These are phyloP conservation scores for Zaprionus camerounensis DNA, from an alignment of 1,140 invertebrate species.

Conservation along the genomic window DNA sequence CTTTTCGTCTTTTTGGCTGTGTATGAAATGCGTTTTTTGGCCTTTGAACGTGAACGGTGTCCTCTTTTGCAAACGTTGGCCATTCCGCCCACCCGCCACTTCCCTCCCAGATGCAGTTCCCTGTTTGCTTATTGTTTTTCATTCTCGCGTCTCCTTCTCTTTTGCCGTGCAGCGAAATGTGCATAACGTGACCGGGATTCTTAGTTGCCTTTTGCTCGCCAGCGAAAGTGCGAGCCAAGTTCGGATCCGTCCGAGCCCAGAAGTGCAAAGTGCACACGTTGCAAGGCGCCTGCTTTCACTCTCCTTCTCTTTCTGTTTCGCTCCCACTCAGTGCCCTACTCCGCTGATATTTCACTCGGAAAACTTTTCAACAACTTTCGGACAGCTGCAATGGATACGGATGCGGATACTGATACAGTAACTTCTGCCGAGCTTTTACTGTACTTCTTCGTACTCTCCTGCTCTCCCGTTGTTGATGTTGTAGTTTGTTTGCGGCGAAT, in stretches of 20 bases:
- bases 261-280: slow-evolving; percentile 46
- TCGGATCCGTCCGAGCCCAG: slow-evolving; percentile 21
- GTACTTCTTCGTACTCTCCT: slow-evolving; percentile 1
- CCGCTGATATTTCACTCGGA: slow-evolving; percentile 72
- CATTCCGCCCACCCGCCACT: slow-evolving; percentile 1
- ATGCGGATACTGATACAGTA: slow-evolving; percentile 32
- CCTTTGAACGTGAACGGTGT: slow-evolving; percentile 74
- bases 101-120: background rate
- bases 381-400: slow-evolving; percentile 72
- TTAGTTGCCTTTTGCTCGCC: slow-evolving; percentile 70
- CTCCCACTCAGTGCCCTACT: background rate
- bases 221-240: slow-evolving; percentile 43
- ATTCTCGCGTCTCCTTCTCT: slow-evolving; percentile 20
- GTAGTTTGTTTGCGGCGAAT: slow-evolving; percentile 73
- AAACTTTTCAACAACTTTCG: slow-evolving; percentile 80
- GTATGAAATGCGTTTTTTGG: slow-evolving; percentile 80
- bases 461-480: slow-evolving; percentile 1
- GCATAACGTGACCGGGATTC: slow-evolving; percentile 80
- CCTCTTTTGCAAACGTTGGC: slow-evolving; percentile 41
- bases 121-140: slow-evolving; percentile 57
- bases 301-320: background rate
- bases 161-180: slow-evolving; percentile 74
- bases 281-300: slow-evolving; percentile 34
- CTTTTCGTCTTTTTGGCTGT: slow-evolving; percentile 3
- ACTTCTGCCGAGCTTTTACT: slow-evolving; percentile 37